Percentiles rank a stretch among this genome's conserved stretches.
phyloP scores from a whole-genome alignment of 2,888 invertebrate genomes.

The Caenorhabditis uteleia region DNA sequence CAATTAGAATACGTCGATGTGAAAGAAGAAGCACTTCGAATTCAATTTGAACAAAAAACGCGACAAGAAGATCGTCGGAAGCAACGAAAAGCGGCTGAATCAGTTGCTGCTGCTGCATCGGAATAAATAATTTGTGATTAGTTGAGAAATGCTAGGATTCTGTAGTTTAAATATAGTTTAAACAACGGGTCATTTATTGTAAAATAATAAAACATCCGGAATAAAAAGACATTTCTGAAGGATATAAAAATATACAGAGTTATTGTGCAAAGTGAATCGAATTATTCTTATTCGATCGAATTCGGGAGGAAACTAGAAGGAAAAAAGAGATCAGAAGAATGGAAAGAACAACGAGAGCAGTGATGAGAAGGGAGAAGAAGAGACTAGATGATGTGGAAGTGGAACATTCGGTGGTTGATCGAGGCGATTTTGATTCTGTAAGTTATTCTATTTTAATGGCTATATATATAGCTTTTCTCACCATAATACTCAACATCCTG shows the following conservation, averaged over 20 bases:
- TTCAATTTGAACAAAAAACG: constrained; percentile 55
- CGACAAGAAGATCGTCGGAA: constrained; percentile 10
- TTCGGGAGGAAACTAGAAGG: constrained; percentile 34
- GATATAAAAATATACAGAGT: neutral
- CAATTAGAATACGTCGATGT: constrained; percentile 65
- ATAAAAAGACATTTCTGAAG: neutral
- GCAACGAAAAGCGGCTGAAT: constrained; percentile 1
- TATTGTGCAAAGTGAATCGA: constrained; percentile 38
- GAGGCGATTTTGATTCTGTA: constrained; percentile 19
- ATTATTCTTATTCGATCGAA: constrained; percentile 32
- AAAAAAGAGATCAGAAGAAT: constrained; percentile 35
- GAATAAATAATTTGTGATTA: neutral
- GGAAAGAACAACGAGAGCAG: constrained; percentile 33
- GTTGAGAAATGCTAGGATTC: neutral
- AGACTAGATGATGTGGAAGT: constrained; percentile 19
- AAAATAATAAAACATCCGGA: neutral
- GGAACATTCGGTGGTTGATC: constrained; percentile 5
- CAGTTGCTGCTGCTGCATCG: neutral
- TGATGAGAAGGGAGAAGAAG: constrained; percentile 34
- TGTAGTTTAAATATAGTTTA: neutral
- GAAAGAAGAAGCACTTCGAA: constrained; percentile 60
- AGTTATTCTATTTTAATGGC: neutral
- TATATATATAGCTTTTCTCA: constrained; percentile 18
- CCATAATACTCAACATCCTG: constrained; percentile 64
- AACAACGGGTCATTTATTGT: neutral